Base-by-base conservation (phyloP, 2,888 invertebrate genomes). In the Drosophila longiperda region DNA sequence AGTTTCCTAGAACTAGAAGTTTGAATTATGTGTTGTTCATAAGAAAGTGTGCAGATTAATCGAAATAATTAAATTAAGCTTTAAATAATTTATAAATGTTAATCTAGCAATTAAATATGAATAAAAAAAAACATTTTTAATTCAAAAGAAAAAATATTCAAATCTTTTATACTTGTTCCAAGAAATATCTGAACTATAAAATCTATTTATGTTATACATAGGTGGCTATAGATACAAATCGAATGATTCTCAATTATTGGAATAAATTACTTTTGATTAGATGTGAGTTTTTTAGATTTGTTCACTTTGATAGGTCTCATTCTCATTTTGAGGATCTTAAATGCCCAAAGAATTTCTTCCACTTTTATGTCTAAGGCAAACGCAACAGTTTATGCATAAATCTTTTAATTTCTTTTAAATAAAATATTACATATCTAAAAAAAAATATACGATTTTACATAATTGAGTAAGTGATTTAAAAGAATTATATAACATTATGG, bases 11-110 rank as follows among this genome's bases (percentile, higher is more conserved):
- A 57, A 42, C 53, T 55, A 34, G 53, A 26, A 32, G 38, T 45
- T 55, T 55, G n/a, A 55, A 38, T 38, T 29, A 48, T 61, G 36
- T 34, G 5, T 59, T 54, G 62, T 59, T 59, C 6, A n/a, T 59
- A 70, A 75, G 52, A 45, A 23, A 23, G 4, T 23, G 45, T 45
- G 45, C 45, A 26, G 11, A 32, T 26, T 12, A 38, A 48, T 59
- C 67, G 17, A 72, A 60, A 62, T 75, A 75, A 72, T 26, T 82
- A 82, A 55, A 70, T 69, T 89, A 89, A 87, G 86, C 86, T 89
- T 87, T 87, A 87, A 89, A 87, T 89, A 87, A 78, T 89, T 85
- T 74, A 72, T 82, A 89, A 85, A 80, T 82, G 89, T 86, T 86
- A 82, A 76, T 72, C 73, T 87, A 89, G 80, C 66, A 61, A 54